Conservation (phyloP, 2,888 invertebrate species). For the Plutella xylostella region DNA sequence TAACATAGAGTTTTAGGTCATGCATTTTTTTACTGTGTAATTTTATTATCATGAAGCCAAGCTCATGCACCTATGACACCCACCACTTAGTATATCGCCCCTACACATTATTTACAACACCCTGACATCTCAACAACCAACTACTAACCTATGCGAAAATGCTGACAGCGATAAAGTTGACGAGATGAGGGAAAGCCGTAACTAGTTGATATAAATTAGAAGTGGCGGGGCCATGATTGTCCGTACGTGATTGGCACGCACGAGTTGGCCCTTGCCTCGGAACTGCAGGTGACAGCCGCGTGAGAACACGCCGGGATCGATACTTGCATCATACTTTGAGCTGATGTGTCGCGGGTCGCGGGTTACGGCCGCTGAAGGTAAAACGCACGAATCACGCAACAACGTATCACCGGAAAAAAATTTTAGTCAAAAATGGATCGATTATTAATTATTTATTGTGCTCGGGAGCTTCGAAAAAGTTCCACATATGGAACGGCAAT, state of each 20-base stretch:
- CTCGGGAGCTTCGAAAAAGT: not conserved
- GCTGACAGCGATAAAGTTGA: too few species aligned
- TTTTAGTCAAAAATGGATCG: conserved; percentile 2
- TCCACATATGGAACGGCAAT: too few species aligned
- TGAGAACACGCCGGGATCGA: conserved; percentile 25
- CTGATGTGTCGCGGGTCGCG: too few species aligned
- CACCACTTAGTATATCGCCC: too few species aligned
- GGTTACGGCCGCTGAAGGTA: not conserved
- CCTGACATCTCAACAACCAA: too few species aligned
- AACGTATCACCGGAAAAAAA: not conserved
- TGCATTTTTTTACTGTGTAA: too few species aligned
- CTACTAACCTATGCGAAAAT: too few species aligned
- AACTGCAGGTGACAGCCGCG: conserved; percentile 25
- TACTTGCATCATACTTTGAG: conserved; percentile 1
- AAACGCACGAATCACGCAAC: not conserved
- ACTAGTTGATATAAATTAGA: conserved; percentile 6
- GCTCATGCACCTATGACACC: too few species aligned
- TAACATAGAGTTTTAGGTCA: too few species aligned
- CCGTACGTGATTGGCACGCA: conserved; percentile 37
- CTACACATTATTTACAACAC: too few species aligned
- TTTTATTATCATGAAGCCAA: too few species aligned
- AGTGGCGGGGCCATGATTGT: conserved; percentile 10
- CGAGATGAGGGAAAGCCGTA: not conserved
- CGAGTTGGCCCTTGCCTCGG: conserved; percentile 32
- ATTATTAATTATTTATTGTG: conserved; percentile 14